These are phyloP conservation scores for Streblospio benedicti DNA, from an alignment of 1,140 invertebrate species.

Conservation along the genomic window DNA sequence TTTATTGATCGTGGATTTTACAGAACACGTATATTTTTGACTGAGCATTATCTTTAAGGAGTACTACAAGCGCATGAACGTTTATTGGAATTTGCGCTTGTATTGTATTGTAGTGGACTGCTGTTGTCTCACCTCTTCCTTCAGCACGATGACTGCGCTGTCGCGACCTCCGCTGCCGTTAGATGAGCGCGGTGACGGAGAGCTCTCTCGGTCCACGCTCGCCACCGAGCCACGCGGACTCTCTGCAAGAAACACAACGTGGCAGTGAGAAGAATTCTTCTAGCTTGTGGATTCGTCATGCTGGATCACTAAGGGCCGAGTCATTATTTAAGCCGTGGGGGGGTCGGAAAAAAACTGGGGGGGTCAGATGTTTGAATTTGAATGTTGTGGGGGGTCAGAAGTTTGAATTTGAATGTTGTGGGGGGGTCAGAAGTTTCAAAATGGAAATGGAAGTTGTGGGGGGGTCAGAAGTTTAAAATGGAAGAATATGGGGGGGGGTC, in stretches of 20 bases:
- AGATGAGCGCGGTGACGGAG: not conserved
- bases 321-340: too few species aligned
- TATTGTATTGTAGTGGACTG: too few species aligned
- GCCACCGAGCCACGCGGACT: not conserved
- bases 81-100: too few species aligned
- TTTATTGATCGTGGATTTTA: not conserved
- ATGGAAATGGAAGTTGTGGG: too few species aligned
- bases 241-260: not conserved
- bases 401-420: too few species aligned
- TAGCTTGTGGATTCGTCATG: too few species aligned
- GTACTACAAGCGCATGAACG: not conserved
- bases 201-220: not conserved
- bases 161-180: constrained; percentile 3
- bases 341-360: not conserved
- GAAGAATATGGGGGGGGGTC: too few species aligned
- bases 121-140: constrained; percentile 7
- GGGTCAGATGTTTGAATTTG: not conserved
- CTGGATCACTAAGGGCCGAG: too few species aligned
- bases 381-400: too few species aligned
- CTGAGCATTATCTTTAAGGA: not conserved
- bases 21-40: not conserved
- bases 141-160: constrained; percentile 17
- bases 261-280: too few species aligned
- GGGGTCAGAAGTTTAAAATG: too few species aligned
- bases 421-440: too few species aligned